phyloP scores from a whole-genome alignment of 2,888 invertebrate genomes.

The Scaptomyza tumidula region DNA sequence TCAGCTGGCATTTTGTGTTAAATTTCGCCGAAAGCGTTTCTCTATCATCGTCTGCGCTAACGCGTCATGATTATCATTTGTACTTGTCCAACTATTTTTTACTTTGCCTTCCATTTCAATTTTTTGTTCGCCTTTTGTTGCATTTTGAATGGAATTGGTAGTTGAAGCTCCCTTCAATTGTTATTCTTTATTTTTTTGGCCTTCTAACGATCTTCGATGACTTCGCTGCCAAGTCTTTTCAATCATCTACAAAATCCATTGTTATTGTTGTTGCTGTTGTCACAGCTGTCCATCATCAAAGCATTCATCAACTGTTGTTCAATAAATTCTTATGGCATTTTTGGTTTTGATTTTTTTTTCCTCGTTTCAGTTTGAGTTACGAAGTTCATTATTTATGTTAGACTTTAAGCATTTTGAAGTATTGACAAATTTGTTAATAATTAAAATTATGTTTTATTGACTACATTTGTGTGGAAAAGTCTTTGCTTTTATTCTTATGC shows the following conservation, averaged over 20 bases:
- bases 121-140: constrained; percentile 28
- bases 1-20: constrained; percentile 57
- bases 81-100: constrained; percentile 41
- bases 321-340: constrained; percentile 53
- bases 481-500: too few species aligned
- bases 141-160: constrained; percentile 38
- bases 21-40: constrained; percentile 70
- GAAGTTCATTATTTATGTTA: constrained; percentile 25
- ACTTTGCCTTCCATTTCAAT: neutral
- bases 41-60: constrained; percentile 62
- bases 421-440: constrained; percentile 40
- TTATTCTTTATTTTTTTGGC: constrained; percentile 36
- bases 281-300: constrained; percentile 49
- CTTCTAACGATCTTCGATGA: constrained; percentile 55
- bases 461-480: too few species aligned
- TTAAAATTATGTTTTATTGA: constrained; percentile 28
- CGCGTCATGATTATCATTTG: constrained; percentile 59
- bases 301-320: constrained; percentile 47
- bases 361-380: neutral
- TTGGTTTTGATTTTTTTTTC: constrained; percentile 17
- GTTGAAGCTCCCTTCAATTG: constrained; percentile 17
- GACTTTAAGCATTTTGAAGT: constrained; percentile 1
- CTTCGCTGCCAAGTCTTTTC: constrained; percentile 32
- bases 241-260: constrained; percentile 41
- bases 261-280: constrained; percentile 30